phyloP scores from a whole-genome alignment of 1,140 invertebrate species.

The Zophobas morio region DNA sequence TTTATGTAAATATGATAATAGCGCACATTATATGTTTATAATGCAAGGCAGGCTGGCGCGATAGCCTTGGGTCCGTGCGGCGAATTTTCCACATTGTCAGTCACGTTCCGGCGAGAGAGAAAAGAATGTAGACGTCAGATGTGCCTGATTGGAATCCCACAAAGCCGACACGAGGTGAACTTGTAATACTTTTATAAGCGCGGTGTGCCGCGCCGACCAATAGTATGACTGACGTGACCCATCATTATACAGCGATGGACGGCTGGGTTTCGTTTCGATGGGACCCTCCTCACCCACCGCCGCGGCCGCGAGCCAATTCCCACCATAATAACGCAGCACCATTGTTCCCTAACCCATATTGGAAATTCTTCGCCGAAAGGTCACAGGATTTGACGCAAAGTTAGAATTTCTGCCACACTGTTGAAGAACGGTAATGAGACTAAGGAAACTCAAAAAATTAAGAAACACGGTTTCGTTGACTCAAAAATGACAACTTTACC shows the following conservation, averaged over 20 bases:
- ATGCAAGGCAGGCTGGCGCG: conserved; percentile 51
- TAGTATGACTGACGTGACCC: conserved; percentile 62
- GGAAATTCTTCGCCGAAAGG: conserved; percentile 8
- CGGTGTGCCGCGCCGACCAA: conserved; percentile 56
- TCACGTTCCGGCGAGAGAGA: conserved; percentile 54
- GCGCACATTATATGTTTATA: conserved; percentile 55
- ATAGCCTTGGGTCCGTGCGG: conserved; percentile 57
- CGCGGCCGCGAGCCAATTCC: conserved; percentile 55
- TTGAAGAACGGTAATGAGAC: not conserved
- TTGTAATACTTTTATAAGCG: conserved; percentile 59
- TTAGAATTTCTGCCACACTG: not conserved
- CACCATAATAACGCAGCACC: conserved; percentile 43
- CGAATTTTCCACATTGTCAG: conserved; percentile 60
- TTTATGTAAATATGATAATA: conserved; percentile 62
- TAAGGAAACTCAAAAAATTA: too few relatives aligned
- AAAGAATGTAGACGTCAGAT: conserved; percentile 58
- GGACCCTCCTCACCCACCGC: conserved; percentile 46
- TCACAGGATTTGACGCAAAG: not conserved
- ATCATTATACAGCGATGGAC: conserved; percentile 59
- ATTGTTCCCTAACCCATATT: conserved; percentile 29
- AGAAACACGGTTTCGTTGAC: too few relatives aligned
- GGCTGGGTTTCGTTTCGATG: conserved; percentile 31
- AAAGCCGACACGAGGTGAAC: conserved; percentile 53
- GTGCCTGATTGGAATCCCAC: conserved; percentile 59
- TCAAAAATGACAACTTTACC: too few relatives aligned